Base-by-base conservation (phyloP, 2,797 vertebrate species). In the Sebastes kiyomatsui region DNA sequence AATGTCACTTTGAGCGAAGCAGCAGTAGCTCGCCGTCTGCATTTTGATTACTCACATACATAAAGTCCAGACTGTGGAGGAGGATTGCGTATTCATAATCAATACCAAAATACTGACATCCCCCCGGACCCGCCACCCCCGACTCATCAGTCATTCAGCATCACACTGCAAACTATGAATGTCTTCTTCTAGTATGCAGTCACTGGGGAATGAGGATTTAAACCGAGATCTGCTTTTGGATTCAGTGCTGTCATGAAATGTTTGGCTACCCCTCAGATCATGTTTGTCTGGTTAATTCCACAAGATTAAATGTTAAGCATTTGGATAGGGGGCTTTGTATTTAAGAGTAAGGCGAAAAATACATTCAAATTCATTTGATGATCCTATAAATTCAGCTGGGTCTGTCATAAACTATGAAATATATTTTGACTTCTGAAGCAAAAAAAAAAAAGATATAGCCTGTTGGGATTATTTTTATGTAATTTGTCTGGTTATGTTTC, bases 1-100 rank as follows among this genome's bases (percentile, higher is more conserved):
- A 91, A 94, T 93, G 89, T 94, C 90, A 93, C 88, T 92, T 92
- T 92, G 88, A 92, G 86, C 18, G 23, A 72, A 80, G 79, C 81
- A 74, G 90, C 80, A 71, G 80, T 12, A 65, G 80, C 81, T 87
- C 22, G 13, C 89, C 7, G 85, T 93, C 92, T 95, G 91, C 87
- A 94, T 93, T 91, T 91, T 92, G 90, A 94, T 94, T 77, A 78
- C 84, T 86, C 75, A 77, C 73, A 80, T 87, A 74, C 88, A 90
- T 92, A 68, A 90, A 90, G 84, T 87, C 75, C 83, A 90, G 89
- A 86, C 88, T 81, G 74, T 72, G 62, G 75, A 67, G 67, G 80
- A 86, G 54, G 80, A 84, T 83, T 87, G 74, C 64, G 68, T 86
- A 89, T 92, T 92, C 84, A 89, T 89, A 89, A 94, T 93, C 89